phyloP scores from a whole-genome alignment of 2,113 vertebrate species.

The Cyphomyrus plagiostoma region DNA sequence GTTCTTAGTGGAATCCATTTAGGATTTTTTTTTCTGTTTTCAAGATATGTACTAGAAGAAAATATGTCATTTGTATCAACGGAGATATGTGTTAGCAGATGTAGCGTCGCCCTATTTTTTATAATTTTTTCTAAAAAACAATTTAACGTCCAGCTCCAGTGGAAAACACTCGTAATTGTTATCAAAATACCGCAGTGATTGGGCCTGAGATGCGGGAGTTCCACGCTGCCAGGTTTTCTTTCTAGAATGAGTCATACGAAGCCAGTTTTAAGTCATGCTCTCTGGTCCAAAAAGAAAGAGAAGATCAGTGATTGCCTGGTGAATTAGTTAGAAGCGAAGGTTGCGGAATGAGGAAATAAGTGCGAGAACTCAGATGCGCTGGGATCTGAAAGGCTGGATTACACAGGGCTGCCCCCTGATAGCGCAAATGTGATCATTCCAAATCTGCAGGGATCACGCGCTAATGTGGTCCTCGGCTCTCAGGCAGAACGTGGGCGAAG shows the following conservation, averaged over 20 bases:
- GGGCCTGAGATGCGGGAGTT: neutral
- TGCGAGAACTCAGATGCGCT: slow-evolving; percentile 11
- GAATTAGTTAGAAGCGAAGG: slow-evolving; percentile 71
- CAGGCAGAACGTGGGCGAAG: neutral
- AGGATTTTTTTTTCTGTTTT: neutral
- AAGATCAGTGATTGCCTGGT: slow-evolving; percentile 75
- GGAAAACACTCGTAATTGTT: neutral
- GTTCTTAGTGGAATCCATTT: neutral
- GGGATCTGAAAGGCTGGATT: neutral
- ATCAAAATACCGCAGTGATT: neutral
- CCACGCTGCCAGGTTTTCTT: neutral
- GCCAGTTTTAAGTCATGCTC: slow-evolving; percentile 66
- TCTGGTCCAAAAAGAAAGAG: slow-evolving; percentile 73
- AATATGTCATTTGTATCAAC: neutral
- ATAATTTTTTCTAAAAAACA: too few species aligned
- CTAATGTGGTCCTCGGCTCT: slow-evolving; percentile 44
- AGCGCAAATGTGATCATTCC: slow-evolving; percentile 59
- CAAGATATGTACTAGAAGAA: neutral
- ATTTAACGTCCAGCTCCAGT: slow-evolving; percentile 17
- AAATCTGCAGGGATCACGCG: slow-evolving; percentile 61
- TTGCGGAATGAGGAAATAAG: slow-evolving; percentile 33
- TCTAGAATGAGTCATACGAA: slow-evolving; percentile 2
- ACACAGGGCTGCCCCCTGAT: slow-evolving; percentile 53
- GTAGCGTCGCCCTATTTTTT: neutral
- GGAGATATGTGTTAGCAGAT: neutral